A percentile compares a stretch with the other conserved stretches of the same genome.
Conservation (phyloP, 1,140 invertebrate species). For the Leptopilina boulardi region DNA sequence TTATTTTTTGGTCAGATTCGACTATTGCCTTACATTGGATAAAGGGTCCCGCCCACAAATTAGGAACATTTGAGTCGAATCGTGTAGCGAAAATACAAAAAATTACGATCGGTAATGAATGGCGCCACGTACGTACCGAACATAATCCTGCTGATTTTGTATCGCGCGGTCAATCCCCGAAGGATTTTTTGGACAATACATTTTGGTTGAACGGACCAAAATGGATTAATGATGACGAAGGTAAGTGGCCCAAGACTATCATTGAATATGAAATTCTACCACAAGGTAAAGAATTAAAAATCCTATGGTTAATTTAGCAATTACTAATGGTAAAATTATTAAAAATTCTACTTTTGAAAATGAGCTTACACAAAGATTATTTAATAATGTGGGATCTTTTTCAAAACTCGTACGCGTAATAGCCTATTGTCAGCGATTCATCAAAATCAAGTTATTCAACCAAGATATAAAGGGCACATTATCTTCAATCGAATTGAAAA, state of each 20-base stretch:
- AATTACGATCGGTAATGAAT: constrained; percentile 47
- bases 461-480: not conserved
- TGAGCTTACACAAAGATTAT: not conserved
- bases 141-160: constrained; percentile 73
- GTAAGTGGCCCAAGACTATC: not conserved
- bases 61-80: constrained; percentile 70
- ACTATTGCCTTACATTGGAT: constrained; percentile 62
- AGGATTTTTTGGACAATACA: constrained; percentile 28
- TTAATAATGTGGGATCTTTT: not conserved
- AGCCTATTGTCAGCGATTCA: not conserved
- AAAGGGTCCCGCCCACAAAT: constrained; percentile 45
- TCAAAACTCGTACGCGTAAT: not conserved
- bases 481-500: not conserved
- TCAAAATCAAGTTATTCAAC: not conserved
- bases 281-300: not conserved
- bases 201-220: constrained; percentile 36
- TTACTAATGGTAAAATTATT: not conserved
- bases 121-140: constrained; percentile 64
- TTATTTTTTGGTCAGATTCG: constrained; percentile 62
- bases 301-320: not conserved
- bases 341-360: no score
- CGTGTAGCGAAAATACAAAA: constrained; percentile 67
- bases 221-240: constrained; percentile 11
- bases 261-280: not conserved
- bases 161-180: constrained; percentile 58